Evolutionary conservation across 2,113 vertebrate genomes (phyloP).

Genomic region (Anhinga anhinga): DNA sequence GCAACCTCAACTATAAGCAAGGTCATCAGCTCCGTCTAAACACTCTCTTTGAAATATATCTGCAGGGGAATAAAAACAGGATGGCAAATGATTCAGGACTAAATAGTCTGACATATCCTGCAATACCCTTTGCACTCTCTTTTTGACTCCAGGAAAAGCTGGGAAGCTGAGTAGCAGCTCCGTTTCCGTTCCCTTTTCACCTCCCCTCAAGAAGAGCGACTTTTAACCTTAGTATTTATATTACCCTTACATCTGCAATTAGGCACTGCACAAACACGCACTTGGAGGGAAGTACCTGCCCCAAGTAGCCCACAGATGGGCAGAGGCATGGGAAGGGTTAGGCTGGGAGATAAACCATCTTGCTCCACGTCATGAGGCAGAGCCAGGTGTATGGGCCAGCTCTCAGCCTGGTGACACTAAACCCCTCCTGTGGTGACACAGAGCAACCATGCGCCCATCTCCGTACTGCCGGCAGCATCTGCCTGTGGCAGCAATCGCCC

Average conservation of each 20-base stretch:
- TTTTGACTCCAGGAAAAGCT: slow-evolving; percentile 33
- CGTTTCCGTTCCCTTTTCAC: slow-evolving; percentile 26
- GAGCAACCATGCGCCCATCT: accelerated
- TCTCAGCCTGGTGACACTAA: not conserved
- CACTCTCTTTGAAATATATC: slow-evolving; percentile 42
- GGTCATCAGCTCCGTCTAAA: slow-evolving; percentile 24
- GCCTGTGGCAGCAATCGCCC: accelerated
- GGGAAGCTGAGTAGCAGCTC: slow-evolving; percentile 9
- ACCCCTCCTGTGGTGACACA: not conserved
- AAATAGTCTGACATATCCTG: slow-evolving; percentile 11
- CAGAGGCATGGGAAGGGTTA: not conserved
- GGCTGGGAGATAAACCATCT: not conserved
- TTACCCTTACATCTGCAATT: not conserved
- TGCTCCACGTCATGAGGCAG: accelerated
- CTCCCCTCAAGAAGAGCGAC: not conserved
- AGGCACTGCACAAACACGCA: not conserved
- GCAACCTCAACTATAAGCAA: not conserved
- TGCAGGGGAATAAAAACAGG: slow-evolving; percentile 48
- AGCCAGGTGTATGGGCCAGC: accelerated
- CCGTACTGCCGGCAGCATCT: accelerated
- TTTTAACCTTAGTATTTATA: slow-evolving; percentile 59
- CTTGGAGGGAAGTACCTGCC: not conserved
- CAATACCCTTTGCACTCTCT: slow-evolving; percentile 55
- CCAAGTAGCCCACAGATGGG: not conserved
- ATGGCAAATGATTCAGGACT: slow-evolving; percentile 29